A percentile compares a stretch with the other conserved stretches of the same genome.
Conservation (phyloP, 2,888 invertebrate species). For the Drosophila picticornis region DNA sequence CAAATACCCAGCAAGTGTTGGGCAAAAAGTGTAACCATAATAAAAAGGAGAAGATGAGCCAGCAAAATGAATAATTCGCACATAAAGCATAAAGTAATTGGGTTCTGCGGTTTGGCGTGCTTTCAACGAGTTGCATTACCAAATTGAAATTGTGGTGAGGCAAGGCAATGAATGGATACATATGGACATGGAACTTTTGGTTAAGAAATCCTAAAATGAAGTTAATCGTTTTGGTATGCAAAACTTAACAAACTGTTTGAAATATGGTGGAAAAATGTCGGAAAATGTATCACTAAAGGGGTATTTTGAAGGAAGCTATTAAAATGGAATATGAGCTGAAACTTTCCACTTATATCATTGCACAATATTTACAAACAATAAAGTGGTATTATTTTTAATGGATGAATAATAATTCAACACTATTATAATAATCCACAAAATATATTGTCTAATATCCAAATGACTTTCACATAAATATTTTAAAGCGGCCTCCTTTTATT, state of each 20-base stretch:
- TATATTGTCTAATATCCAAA: slow-evolving; percentile 6
- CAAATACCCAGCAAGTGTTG: slow-evolving; percentile 6
- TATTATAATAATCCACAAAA: neutral
- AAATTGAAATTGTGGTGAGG: slow-evolving; percentile 47
- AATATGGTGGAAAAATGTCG: neutral
- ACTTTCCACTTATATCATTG: neutral
- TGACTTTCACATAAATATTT: neutral
- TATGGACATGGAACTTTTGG: neutral
- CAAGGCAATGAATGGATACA: slow-evolving; percentile 1
- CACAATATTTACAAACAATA: too few species aligned
- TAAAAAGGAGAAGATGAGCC: neutral
- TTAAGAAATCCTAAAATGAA: neutral
- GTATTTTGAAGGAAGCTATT: neutral
- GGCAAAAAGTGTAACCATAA: slow-evolving; percentile 22
- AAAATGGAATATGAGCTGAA: neutral
- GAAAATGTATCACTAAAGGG: neutral
- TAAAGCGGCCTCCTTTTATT: neutral
- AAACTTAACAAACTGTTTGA: neutral
- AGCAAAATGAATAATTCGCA: slow-evolving; percentile 60
- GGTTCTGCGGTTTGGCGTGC: slow-evolving; percentile 37
- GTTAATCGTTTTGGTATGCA: neutral
- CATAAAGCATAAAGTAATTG: slow-evolving; percentile 54
- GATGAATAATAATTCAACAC: neutral
- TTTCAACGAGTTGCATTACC: slow-evolving; percentile 34
- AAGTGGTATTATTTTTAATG: neutral